phyloP scores from a whole-genome alignment of 2,888 invertebrate genomes.

The Aricia artaxerxes region DNA sequence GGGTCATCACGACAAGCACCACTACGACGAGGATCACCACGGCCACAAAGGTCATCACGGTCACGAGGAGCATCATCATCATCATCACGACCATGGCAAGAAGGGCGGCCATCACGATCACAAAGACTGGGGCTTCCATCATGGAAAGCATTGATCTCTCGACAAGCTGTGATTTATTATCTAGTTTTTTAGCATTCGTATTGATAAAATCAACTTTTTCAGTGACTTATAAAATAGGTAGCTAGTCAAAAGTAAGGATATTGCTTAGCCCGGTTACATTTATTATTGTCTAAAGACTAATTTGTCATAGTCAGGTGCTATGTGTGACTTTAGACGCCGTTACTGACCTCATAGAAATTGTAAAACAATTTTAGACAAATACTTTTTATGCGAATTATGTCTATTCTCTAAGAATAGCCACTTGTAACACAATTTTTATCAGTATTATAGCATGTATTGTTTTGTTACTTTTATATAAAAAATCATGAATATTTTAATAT shows the following conservation, averaged over 20 bases:
- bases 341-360: not conserved
- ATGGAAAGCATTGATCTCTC: conserved; percentile 66
- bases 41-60: conserved; percentile 77
- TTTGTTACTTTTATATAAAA: conserved; percentile 18
- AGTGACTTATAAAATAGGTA: not conserved
- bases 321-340: not conserved
- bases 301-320: not conserved
- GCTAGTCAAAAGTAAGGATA: conserved; percentile 2
- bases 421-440: not conserved
- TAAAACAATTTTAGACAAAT: not conserved
- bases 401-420: not conserved
- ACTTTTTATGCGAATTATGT: not conserved
- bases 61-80: conserved; percentile 73
- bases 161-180: conserved; percentile 62
- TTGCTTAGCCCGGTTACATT: not conserved
- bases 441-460: not conserved
- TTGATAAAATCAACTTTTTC: not conserved
- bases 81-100: conserved; percentile 74
- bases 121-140: conserved; percentile 73
- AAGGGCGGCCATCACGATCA: conserved; percentile 72
- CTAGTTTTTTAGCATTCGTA: conserved; percentile 35
- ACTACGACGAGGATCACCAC: conserved; percentile 68
- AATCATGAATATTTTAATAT: not conserved
- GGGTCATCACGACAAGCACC: conserved; percentile 74
- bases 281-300: not conserved